A percentile compares a stretch with the other conserved stretches of the same genome.
phyloP scores from a whole-genome alignment of 2,797 vertebrate genomes.

The Mionectes olivaceus region DNA sequence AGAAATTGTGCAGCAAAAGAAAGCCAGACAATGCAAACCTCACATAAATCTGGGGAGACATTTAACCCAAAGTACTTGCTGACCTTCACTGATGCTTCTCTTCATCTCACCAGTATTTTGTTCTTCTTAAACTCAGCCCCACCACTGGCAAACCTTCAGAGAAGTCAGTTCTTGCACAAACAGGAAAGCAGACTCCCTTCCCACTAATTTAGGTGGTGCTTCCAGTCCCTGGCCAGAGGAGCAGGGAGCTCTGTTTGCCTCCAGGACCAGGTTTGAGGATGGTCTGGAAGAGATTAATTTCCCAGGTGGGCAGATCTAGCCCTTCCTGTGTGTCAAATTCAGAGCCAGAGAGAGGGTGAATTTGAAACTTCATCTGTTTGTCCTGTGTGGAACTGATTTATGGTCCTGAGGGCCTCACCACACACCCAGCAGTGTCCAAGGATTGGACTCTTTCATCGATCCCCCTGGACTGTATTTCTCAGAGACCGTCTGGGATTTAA shows the following conservation, averaged over 20 bases:
- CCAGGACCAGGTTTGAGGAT: not conserved
- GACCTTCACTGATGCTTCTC: slow-evolving; percentile 9
- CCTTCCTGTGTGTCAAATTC: not conserved
- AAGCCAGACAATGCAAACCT: not conserved
- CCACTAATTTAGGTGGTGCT: slow-evolving; percentile 14
- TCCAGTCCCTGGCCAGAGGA: not conserved
- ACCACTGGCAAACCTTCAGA: slow-evolving; percentile 53
- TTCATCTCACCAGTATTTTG: slow-evolving; percentile 20
- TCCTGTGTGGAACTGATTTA: not conserved
- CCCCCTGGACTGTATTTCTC: not conserved
- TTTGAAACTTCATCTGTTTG: not conserved
- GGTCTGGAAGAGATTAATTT: not conserved
- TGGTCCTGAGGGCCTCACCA: not conserved
- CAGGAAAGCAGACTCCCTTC: slow-evolving; percentile 48
- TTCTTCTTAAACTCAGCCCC: not conserved
- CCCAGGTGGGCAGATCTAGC: not conserved
- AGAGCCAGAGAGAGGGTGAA: not conserved
- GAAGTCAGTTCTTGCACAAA: slow-evolving; percentile 20
- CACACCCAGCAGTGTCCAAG: accelerated
- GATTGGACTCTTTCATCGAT: accelerated
- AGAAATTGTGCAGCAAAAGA: not conserved
- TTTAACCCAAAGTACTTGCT: not conserved
- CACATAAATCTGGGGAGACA: slow-evolving; percentile 1
- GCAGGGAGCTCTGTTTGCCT: not conserved
- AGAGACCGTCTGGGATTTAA: not conserved